Evolutionary conservation across 1,140 invertebrate species (phyloP).

Genomic region (Ladona fulva): DNA sequence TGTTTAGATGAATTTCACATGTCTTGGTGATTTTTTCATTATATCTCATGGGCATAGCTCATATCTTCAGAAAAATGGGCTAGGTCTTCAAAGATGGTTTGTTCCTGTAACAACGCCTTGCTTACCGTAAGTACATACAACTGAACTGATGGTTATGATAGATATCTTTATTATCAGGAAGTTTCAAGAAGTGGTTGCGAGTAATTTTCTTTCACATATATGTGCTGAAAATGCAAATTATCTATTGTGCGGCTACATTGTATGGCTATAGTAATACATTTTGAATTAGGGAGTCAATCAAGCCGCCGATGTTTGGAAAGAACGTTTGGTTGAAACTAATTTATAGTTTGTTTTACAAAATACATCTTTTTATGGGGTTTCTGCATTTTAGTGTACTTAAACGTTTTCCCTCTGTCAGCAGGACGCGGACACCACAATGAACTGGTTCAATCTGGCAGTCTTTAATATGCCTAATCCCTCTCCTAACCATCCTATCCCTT

Average conservation of each 20-base stretch:
- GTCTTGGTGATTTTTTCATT: not conserved
- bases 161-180: too few species aligned
- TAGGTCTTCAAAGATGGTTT: constrained; percentile 3
- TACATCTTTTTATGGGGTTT: too few species aligned
- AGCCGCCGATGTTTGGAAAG: too few species aligned
- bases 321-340: too few species aligned
- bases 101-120: constrained; percentile 7
- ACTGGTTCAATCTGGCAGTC: not conserved
- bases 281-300: too few species aligned
- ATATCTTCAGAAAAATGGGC: constrained; percentile 6
- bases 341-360: too few species aligned
- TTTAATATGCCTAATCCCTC: not conserved
- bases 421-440: not conserved
- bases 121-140: not conserved
- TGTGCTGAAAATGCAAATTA: too few species aligned
- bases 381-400: not conserved
- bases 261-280: too few species aligned
- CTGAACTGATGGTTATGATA: too few species aligned
- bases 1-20: not conserved
- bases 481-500: not conserved
- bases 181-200: too few species aligned
- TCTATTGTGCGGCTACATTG: too few species aligned
- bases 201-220: too few species aligned
- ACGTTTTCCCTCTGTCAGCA: not conserved
- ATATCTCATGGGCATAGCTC: not conserved